Conservation (phyloP, 2,888 invertebrate species). For the Gnatocerus cornutus region DNA sequence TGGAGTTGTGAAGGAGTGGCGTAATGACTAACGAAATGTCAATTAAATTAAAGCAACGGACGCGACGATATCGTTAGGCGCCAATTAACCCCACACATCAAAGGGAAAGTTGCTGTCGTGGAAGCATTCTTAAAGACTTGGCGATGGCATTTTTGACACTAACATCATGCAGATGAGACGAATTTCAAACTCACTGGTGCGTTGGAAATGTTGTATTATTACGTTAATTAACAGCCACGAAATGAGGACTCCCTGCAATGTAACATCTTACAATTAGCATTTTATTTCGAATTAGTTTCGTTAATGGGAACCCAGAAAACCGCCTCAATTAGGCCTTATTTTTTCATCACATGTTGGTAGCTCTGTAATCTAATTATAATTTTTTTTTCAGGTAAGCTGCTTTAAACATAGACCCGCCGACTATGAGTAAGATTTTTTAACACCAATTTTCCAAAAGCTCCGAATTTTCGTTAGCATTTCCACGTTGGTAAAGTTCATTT, state of each 20-base stretch:
- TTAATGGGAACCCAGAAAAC: no score
- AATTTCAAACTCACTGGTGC: slow-evolving; percentile 16
- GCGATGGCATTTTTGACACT: slow-evolving; percentile 30
- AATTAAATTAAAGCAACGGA: slow-evolving; percentile 40
- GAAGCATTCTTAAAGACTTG: slow-evolving; percentile 30
- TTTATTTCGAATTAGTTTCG: no score
- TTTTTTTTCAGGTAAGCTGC: no score
- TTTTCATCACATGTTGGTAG: no score
- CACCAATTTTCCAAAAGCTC: no score
- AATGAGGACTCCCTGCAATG: neutral
- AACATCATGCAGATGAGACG: slow-evolving; percentile 27
- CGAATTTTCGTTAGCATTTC: no score
- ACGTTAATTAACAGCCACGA: slow-evolving; percentile 29
- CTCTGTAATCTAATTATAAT: no score
- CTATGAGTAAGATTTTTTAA: no score
- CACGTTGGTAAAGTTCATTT: no score
- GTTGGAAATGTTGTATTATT: slow-evolving; percentile 25
- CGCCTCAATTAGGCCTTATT: no score
- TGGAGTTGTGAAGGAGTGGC: slow-evolving; percentile 20
- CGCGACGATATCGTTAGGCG: slow-evolving; percentile 30
- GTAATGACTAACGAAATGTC: slow-evolving; percentile 39
- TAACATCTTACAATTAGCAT: no score
- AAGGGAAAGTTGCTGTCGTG: slow-evolving; percentile 12
- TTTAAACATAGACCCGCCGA: no score
- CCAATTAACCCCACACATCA: slow-evolving; percentile 38